These are phyloP conservation scores for Planiliza haematocheilus DNA, from an alignment of 2,113 vertebrate genomes.

Conservation along the genomic window DNA sequence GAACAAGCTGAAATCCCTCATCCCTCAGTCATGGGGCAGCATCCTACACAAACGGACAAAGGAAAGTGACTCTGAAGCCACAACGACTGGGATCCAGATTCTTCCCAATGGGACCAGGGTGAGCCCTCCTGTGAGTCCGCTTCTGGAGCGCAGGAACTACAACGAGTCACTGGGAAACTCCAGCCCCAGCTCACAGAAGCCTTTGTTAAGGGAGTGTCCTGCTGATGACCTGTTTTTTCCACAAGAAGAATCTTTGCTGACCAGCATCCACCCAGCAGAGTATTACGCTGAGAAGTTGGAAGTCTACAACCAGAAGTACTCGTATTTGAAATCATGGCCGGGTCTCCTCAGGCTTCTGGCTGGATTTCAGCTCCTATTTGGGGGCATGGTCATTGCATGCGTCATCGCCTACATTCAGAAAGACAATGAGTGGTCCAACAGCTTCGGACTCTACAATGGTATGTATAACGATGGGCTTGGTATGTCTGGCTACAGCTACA, in stretches of 20 bases:
- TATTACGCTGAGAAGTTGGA: constrained; percentile 81
- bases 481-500: constrained; percentile 77
- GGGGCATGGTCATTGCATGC: constrained; percentile 83
- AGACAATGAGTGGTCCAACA: constrained; percentile 84
- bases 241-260: constrained; percentile 71
- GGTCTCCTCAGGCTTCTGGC: constrained; percentile 81
- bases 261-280: constrained; percentile 77
- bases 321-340: constrained; percentile 81
- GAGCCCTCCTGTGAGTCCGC: constrained; percentile 79
- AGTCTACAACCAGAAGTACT: constrained; percentile 76
- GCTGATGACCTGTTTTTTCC: constrained; percentile 18
- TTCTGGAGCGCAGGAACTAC: constrained; percentile 53
- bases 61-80: constrained; percentile 40
- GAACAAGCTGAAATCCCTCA: constrained; percentile 55
- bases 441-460: constrained; percentile 69
- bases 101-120: constrained; percentile 70
- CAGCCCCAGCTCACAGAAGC: constrained; percentile 55
- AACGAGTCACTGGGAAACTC: constrained; percentile 33
- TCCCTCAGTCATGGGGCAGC: constrained; percentile 74
- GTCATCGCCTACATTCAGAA: constrained; percentile 84
- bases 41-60: constrained; percentile 54
- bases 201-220: constrained; percentile 52
- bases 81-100: constrained; percentile 48
- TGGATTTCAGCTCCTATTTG: constrained; percentile 84
- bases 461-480: constrained; percentile 62